Conservation (phyloP, 1,140 invertebrate genomes). For the Lithobius niger region DNA sequence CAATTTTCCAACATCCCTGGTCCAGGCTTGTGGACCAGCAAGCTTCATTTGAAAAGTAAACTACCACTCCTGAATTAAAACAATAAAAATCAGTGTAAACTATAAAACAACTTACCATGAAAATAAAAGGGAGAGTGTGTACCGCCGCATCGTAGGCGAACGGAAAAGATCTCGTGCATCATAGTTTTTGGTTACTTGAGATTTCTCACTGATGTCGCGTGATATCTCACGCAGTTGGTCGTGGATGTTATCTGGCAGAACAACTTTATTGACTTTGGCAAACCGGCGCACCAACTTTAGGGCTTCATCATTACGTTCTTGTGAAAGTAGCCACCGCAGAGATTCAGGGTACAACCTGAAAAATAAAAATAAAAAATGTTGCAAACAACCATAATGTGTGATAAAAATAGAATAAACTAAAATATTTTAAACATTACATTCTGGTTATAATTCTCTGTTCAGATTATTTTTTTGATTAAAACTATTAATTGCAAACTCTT, state of each 20-base stretch:
- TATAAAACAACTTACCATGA: background rate
- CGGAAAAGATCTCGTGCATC: background rate
- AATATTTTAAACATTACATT: too few relatives aligned
- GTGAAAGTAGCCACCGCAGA: background rate
- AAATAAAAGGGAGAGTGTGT: background rate
- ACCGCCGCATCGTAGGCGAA: background rate
- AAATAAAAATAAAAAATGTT: background rate
- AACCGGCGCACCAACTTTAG: background rate
- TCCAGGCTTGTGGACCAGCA: too few relatives aligned
- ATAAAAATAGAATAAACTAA: too few relatives aligned
- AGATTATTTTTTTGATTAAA: too few relatives aligned
- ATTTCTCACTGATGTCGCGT: background rate
- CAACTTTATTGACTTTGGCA: background rate
- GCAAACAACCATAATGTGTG: too few relatives aligned
- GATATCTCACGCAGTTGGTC: background rate
- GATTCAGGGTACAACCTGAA: constrained; percentile 1
- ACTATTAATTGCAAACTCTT: too few relatives aligned
- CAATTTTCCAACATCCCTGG: too few relatives aligned
- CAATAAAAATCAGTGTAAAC: too few relatives aligned
- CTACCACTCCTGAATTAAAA: too few relatives aligned
- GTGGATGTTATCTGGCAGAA: background rate
- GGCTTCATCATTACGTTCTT: background rate
- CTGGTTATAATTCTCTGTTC: too few relatives aligned
- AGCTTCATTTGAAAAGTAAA: too few relatives aligned
- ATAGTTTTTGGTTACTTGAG: background rate